Evolutionary conservation across 2,113 vertebrate genomes (phyloP), one percentile per base, ranked within the genome.

Genomic region (Tonatia bakeri): DNA sequence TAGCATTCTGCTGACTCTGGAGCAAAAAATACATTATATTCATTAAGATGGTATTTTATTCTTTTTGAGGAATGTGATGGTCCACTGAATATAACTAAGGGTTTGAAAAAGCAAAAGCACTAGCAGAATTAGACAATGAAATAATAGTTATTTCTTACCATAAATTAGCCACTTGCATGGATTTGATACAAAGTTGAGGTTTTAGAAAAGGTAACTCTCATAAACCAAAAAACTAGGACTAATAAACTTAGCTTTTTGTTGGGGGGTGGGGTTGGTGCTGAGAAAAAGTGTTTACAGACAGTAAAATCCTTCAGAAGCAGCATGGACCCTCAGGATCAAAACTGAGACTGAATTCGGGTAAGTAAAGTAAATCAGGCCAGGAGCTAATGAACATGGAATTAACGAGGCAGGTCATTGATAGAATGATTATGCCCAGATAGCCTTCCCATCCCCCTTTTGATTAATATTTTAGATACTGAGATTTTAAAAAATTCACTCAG

Each of bases 1-100:
- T 70, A 86, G 31, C 26, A 64, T 93, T 40, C 31, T 93, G 43
- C 43, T 87, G n/a, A 77, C 75, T 75, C 20, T 22, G 17, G 73
- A 82, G 24, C 61, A 61, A 61, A 61, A 98, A 93, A n/a, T n/a
- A 7, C 14, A 73, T 82, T 90, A 72, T 73, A 90, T 81, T 91
- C 36, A 69, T 81, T 90, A 94, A 13, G 36, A 31, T 61, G 50
- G 40, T 67, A 91, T 91, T 95, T 85, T 82, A 59, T 75, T 93
- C 7, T 91, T 87, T 83, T 28, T 77, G 36, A 93, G 16, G 45
- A 76, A 91, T 90, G 26, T 50, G 36, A 87, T 87, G 89, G 64
- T 56, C 13, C 54, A 93, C 16, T 67, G 76, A 64, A 90, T 90
- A 80, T 61, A 82, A 76, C 79, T 54, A 95, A 70, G 43, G 70